Conservation (phyloP, 2,113 vertebrate genomes). For the Microtus montanus region DNA sequence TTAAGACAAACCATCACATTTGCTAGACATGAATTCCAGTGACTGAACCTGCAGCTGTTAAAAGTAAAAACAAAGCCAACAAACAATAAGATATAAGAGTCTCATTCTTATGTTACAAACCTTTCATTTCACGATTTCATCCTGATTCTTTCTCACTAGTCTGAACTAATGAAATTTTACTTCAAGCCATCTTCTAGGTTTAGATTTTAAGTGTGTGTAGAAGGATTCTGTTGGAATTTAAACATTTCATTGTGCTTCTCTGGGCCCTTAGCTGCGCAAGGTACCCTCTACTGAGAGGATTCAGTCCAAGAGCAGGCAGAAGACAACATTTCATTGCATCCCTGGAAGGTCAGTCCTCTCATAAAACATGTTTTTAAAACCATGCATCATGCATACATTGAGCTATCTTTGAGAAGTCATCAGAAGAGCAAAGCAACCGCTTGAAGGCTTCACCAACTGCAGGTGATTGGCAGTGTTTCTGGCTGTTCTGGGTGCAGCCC, state of each 20-base stretch:
- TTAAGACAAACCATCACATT: constrained; percentile 31
- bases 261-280: neutral
- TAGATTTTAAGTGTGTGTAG: neutral
- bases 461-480: constrained; percentile 79
- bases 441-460: constrained; percentile 69
- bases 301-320: neutral
- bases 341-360: constrained; percentile 30
- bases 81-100: neutral
- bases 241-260: neutral
- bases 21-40: neutral
- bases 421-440: constrained; percentile 66
- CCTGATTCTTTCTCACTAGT: neutral
- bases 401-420: constrained; percentile 72
- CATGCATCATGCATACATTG: neutral
- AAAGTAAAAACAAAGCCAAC: constrained; percentile 37
- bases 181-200: neutral
- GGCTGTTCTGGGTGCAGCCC: constrained; percentile 75
- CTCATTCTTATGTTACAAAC: neutral
- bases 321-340: neutral
- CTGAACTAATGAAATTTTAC: constrained; percentile 4
- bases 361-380: neutral
- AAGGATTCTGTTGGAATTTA: constrained; percentile 1
- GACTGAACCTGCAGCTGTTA: neutral
- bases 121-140: constrained; percentile 12
- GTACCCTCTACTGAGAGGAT: neutral